Conservation (phyloP, 2,797 vertebrate genomes). For the Erpetoichthys calabaricus region DNA sequence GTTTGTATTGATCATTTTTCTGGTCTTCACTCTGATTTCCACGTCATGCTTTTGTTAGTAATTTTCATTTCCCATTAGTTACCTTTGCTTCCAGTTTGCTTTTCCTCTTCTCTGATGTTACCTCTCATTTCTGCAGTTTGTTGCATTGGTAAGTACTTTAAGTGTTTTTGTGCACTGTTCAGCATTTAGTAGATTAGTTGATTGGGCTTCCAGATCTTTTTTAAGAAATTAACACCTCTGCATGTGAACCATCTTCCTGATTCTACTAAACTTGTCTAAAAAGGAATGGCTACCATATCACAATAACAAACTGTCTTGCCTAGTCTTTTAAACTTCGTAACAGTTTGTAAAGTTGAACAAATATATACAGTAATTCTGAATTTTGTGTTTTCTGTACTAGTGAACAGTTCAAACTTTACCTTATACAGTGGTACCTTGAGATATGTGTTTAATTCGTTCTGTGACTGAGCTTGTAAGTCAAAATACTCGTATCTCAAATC, state of each 20-base stretch:
- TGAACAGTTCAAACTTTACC: no score
- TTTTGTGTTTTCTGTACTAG: no score
- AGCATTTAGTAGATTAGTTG: slow-evolving; percentile 30
- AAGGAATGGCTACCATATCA: slow-evolving; percentile 45
- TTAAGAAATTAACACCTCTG: slow-evolving; percentile 1
- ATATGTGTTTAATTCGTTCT: no score
- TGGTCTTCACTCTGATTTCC: slow-evolving; percentile 6
- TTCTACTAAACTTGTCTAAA: slow-evolving; percentile 32
- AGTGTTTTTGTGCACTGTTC: slow-evolving; percentile 25
- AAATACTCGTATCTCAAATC: no score
- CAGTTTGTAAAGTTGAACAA: no score
- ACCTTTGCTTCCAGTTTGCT: slow-evolving; percentile 50
- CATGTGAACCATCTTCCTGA: slow-evolving; percentile 22
- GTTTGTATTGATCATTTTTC: slow-evolving; percentile 2
- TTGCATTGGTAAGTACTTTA: slow-evolving; percentile 84
- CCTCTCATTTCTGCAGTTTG: slow-evolving; percentile 76
- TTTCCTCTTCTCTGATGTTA: slow-evolving; percentile 55
- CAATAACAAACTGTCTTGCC: neutral
- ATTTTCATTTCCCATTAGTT: slow-evolving; percentile 43
- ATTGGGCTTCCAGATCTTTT: slow-evolving; percentile 26
- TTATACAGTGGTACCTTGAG: no score
- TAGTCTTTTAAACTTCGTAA: no score
- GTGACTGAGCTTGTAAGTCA: no score
- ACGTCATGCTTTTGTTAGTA: slow-evolving; percentile 25
- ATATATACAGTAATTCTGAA: no score